These are phyloP conservation scores for Calcarius lapponicus DNA, from an alignment of 2,797 vertebrate genomes.

Conservation along the genomic window DNA sequence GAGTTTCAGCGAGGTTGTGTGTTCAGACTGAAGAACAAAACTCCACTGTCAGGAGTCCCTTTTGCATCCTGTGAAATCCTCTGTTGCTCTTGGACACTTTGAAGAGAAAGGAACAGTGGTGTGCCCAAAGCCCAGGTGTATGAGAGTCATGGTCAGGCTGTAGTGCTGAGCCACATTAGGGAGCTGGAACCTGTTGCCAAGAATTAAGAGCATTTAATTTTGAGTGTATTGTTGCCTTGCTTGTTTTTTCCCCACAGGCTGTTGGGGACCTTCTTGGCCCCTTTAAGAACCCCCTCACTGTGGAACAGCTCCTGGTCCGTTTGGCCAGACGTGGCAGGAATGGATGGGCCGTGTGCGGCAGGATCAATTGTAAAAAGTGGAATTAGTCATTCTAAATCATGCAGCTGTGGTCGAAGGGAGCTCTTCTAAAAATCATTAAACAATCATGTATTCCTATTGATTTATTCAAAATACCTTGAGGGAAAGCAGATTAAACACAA, in stretches of 20 bases:
- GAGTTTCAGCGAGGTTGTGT: neutral
- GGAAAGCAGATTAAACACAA: constrained; percentile 96
- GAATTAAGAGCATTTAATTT: neutral
- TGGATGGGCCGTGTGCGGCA: constrained; percentile 70
- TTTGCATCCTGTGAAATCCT: neutral
- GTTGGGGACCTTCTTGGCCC: neutral
- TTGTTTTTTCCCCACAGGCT: neutral
- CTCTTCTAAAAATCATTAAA: constrained; percentile 99
- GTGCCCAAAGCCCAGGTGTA: neutral
- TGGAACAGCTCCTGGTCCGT: constrained; percentile 53
- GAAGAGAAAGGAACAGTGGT: neutral
- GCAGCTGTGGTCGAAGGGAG: constrained; percentile 94
- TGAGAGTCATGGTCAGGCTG: rapidly evolving
- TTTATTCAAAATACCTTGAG: constrained; percentile 99
- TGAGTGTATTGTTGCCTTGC: neutral
- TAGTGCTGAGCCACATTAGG: neutral
- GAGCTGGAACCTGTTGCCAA: neutral
- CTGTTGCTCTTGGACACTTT: rapidly evolving
- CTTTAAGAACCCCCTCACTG: constrained; percentile 35
- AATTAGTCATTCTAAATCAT: constrained; percentile 99
- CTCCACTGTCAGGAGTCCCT: neutral
- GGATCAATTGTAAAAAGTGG: constrained; percentile 97
- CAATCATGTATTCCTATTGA: constrained; percentile 99
- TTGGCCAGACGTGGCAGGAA: constrained; percentile 78
- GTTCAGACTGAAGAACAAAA: rapidly evolving